Base-by-base conservation (phyloP, 2,797 vertebrate species). In the Gymnocypris eckloni region DNA sequence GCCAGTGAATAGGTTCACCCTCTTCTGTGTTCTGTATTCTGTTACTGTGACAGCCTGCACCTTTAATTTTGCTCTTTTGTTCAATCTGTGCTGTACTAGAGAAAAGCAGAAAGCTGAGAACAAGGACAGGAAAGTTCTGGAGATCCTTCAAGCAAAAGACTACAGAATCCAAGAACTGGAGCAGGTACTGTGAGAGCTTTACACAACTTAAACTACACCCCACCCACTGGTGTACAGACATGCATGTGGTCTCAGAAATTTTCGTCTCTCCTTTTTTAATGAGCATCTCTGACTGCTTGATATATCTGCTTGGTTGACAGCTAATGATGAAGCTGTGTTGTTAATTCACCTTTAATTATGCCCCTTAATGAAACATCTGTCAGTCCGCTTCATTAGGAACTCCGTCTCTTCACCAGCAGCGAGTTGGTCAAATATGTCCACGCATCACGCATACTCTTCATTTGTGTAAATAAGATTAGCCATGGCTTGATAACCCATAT, bases 61-160 rank as follows among this genome's bases (percentile, higher is more conserved):
- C 59, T 87, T 39, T 86, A 89, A 82, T 91, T 87, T 89, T 88
- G 90, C 92, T 95, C 43, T 92, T 93, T 92, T 88, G 22, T 76
- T 43, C 37, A 78, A 59, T 79, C 52, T 85, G 52, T 79, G 75
- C 43, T 79, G 25, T 43, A 20, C 79, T 90, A 99, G 98, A 91
- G 97, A 98, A 94, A 98, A 97, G 91, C 94, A 96, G 90, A 99
- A 97, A 95, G 95, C 96, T 84, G 97, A 98, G 95, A 92, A 95
- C 86, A 99, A 98, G 94, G 97, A 98, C 95, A 94, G 97, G 91
- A 98, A 95, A 90, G 93, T 98, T 92, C 92, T 98, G 93, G 96
- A 97, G 92, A 97, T 99, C 91, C 96, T 99, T 71, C 96, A 98
- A 94, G 92, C 92, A 73, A 99, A 99, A 93, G 97, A 98, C 92